Evolutionary conservation across 2,113 vertebrate genomes (phyloP).

Genomic region (Amphiprion ocellaris): DNA sequence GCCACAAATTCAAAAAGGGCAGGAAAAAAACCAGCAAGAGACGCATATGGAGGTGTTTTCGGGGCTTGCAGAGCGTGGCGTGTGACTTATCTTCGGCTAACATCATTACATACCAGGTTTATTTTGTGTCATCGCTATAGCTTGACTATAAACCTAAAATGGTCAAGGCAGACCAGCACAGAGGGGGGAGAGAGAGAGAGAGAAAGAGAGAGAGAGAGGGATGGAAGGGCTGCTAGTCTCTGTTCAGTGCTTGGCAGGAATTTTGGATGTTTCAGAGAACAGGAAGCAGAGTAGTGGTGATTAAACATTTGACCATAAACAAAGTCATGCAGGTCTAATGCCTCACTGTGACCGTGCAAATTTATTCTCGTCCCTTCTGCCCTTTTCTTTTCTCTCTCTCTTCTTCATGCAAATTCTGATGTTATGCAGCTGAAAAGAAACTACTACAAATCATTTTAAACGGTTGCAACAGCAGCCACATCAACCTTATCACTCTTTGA

Average conservation of each 20-base stretch:
- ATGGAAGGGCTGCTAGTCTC: constrained; percentile 52
- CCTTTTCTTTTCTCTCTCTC: neutral
- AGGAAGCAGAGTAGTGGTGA: constrained; percentile 67
- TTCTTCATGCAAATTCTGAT: neutral
- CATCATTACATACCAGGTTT: constrained; percentile 15
- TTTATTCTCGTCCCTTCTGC: neutral
- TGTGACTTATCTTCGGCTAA: constrained; percentile 7
- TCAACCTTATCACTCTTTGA: too few relatives aligned
- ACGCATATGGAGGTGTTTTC: constrained; percentile 23
- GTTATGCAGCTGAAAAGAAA: neutral
- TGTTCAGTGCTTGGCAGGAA: constrained; percentile 71
- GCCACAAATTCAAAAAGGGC: neutral
- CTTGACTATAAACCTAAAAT: constrained; percentile 54
- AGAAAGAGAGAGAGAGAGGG: constrained; percentile 21
- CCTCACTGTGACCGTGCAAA: constrained; percentile 28
- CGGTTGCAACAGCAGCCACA: too few relatives aligned
- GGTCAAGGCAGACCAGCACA: constrained; percentile 17
- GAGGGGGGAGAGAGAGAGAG: constrained; percentile 17
- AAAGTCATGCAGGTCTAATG: constrained; percentile 56
- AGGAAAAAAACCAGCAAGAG: neutral
- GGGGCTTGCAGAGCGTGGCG: constrained; percentile 5
- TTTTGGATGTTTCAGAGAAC: constrained; percentile 65
- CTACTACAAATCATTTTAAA: neutral
- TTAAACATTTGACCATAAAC: constrained; percentile 74
- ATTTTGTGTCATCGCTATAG: constrained; percentile 28